These are phyloP conservation scores for Scylla paramamosain DNA, from an alignment of 1,140 invertebrate genomes.

Conservation along the genomic window DNA sequence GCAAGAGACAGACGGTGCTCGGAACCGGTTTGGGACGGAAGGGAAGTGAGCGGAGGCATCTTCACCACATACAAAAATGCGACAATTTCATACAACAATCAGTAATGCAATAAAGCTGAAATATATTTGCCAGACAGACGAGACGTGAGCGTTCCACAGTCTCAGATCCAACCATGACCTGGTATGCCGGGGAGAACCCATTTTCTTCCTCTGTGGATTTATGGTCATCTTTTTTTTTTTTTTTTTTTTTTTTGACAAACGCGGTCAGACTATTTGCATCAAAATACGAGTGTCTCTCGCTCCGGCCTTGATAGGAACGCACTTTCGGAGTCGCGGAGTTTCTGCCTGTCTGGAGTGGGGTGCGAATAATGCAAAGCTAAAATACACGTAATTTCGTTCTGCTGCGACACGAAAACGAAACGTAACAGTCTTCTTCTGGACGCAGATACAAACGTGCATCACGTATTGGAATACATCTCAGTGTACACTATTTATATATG, in stretches of 20 bases:
- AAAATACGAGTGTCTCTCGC: not conserved
- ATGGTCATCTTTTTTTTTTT: not conserved
- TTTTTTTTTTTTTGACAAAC: not conserved
- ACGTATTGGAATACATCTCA: not conserved
- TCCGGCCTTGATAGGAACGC: not conserved
- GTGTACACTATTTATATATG: not conserved
- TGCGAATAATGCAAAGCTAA: not conserved
- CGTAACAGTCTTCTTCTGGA: not conserved
- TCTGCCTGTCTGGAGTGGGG: not conserved
- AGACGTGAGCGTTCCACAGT: too few species aligned
- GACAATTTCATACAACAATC: too few species aligned
- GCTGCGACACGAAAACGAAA: not conserved
- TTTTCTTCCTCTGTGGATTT: too few species aligned
- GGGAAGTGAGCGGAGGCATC: too few species aligned
- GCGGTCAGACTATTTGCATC: not conserved
- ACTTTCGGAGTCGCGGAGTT: not conserved
- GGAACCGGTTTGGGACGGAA: too few species aligned
- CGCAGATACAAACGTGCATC: not conserved
- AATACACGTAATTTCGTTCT: not conserved
- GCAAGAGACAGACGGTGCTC: too few species aligned
- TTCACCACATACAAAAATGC: too few species aligned
- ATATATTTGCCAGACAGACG: too few species aligned
- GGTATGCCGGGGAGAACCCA: too few species aligned
- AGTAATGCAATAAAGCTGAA: too few species aligned
- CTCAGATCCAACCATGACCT: too few species aligned